Conservation (phyloP, 1,140 invertebrate genomes). For the Drosophila albomicans region DNA sequence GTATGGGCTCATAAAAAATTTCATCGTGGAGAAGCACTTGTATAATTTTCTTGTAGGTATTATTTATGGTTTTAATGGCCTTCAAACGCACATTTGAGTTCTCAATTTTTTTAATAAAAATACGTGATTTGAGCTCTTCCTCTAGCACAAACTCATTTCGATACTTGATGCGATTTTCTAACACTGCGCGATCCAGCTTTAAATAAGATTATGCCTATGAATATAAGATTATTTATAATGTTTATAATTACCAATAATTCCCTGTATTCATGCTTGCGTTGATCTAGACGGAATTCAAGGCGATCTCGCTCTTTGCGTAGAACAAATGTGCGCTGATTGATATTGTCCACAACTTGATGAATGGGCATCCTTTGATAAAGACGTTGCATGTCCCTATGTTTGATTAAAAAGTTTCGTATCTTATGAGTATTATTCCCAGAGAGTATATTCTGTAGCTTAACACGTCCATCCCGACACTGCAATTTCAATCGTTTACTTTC, state of each 20-base stretch:
- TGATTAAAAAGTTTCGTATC: constrained; percentile 72
- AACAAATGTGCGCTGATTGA: constrained; percentile 82
- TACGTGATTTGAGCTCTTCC: constrained; percentile 68
- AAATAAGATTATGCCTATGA: background rate
- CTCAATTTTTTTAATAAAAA: constrained; percentile 73
- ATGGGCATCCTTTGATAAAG: constrained; percentile 81
- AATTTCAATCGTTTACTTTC: constrained; percentile 65
- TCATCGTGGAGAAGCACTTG: constrained; percentile 76
- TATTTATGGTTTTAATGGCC: constrained; percentile 79
- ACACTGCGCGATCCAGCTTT: constrained; percentile 56
- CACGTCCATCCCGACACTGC: constrained; percentile 75
- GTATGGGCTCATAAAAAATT: constrained; percentile 81
- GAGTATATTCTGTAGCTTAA: constrained; percentile 71
- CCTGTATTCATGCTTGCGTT: constrained; percentile 62
- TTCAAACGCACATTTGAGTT: constrained; percentile 80
- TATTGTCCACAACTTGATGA: constrained; percentile 76
- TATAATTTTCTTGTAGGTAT: constrained; percentile 78
- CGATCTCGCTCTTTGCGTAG: constrained; percentile 81
- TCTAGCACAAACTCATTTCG: constrained; percentile 74
- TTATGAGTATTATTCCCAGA: constrained; percentile 63
- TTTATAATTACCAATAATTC: constrained; percentile 49
- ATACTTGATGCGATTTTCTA: constrained; percentile 81
- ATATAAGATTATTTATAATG: background rate
- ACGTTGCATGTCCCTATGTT: constrained; percentile 77
- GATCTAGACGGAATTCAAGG: constrained; percentile 59